These are phyloP conservation scores for Epinephelus lanceolatus DNA, from an alignment of 2,113 vertebrate genomes.

Conservation along the genomic window DNA sequence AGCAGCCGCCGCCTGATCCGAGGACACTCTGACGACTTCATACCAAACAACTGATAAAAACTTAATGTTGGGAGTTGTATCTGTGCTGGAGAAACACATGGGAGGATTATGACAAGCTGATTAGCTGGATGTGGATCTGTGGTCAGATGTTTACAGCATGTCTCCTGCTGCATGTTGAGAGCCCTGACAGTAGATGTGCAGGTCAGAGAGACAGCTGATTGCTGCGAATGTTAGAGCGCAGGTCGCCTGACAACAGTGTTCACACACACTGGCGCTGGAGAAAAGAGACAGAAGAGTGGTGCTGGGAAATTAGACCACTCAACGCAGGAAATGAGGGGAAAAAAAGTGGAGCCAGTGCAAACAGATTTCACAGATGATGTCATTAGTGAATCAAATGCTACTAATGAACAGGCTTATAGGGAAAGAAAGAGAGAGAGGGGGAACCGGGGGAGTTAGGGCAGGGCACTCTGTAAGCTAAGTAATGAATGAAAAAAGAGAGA, in stretches of 20 bases:
- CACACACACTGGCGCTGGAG: neutral
- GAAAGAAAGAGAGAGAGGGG: neutral
- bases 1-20: neutral
- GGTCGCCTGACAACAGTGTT: neutral
- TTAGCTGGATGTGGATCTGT: constrained; percentile 6
- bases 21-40: neutral
- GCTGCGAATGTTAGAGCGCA: neutral
- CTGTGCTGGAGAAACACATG: neutral
- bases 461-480: neutral
- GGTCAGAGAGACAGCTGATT: neutral
- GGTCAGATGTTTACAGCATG: constrained; percentile 15
- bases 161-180: neutral
- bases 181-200: constrained; percentile 30
- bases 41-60: neutral
- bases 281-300: neutral
- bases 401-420: constrained; percentile 36
- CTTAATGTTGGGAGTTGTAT: neutral
- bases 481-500: neutral
- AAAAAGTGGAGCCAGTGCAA: constrained; percentile 17
- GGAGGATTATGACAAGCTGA: constrained; percentile 3
- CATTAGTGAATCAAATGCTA: constrained; percentile 49
- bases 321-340: constrained; percentile 16
- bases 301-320: constrained; percentile 28
- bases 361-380: constrained; percentile 61
- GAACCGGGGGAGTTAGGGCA: neutral